Evolutionary conservation across 2,797 vertebrate genomes (phyloP), one percentile per base, ranked within the genome.

Genomic region (Choloepus didactylus): DNA sequence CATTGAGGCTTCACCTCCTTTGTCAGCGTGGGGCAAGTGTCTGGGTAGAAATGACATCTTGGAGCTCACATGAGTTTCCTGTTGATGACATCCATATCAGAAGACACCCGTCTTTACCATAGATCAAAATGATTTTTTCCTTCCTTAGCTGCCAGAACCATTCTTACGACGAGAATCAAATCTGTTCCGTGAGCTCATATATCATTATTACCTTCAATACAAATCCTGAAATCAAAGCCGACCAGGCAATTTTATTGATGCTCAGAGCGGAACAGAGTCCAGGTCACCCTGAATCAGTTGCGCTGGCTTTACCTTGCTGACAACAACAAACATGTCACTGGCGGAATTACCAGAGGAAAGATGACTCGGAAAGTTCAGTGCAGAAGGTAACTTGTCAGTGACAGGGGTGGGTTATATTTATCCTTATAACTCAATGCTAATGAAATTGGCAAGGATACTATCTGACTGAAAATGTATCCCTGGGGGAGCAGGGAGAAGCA

Each of bases 161-260:
- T 69, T 93, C 76, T 59, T 14, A 69, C 97, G 96, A 84, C 87
- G 77, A 60, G 96, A 97, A 96, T 95, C 70, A 96, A 96, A 97
- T 18, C 0, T 76, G n/a, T 80, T 70, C 3, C 73, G 35, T 75
- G 73, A 84, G 89, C 94, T 82, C 93, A 77, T 96, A 51, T 93
- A 94, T 97, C 91, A 96, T 97, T 93, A 93, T 92, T 97, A 97
- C 49, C 94, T 93, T 89, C 95, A 97, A 96, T 77, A 96, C 96
- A 91, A 35, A 95, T 96, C 95, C 31, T 46, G 95, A 97, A 98
- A 96, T 97, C 97, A 95, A 96, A 98, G 97, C 70, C 86, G 96
- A 95, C 77, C 89, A 87, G 89, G 95, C 77, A 96, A 95, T 98
- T 98, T 97, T 98, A 97, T 95, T 97, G 97, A 93, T 96, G 95